Evolutionary conservation across 1,140 invertebrate species (phyloP), one percentile per base, ranked within the genome.

Genomic region (Tetragnatha versicolor): DNA sequence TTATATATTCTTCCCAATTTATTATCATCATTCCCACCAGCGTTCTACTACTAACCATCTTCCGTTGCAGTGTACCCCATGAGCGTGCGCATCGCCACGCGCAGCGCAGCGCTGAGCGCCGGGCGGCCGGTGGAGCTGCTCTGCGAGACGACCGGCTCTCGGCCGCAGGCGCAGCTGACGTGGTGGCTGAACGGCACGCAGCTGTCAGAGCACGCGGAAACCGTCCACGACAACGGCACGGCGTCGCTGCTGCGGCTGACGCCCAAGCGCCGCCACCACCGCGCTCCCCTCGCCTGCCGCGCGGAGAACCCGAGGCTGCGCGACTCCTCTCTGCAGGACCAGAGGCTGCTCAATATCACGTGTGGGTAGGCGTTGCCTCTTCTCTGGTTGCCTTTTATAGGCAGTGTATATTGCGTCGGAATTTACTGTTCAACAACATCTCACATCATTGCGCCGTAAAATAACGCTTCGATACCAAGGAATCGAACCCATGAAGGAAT

Each of bases 161-260:
- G 82, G 29, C 83, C 83, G 1, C 72, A 81, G 6, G 82, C 83
- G 4, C 65, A 65, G 49, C 66, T 83, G 22, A 82, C 79, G 29
- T 83, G 83, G 83, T 79, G 80, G 49, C 68, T 82, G 25, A 80
- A 82, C 51, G 77, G 80, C 42, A 65, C 55, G n/a, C 33, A 58
- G 17, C 53, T 82, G 14, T 49, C 72, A 2, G 45, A 81, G 39
- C 65, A 63, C 73, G 35, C 51, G 17, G 75, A 79, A 65, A 66
- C 63, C 27, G 66, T 72, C 60, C 55, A 66, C 12, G 66, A 65
- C 20, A 81, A 81, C 65, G 22, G 45, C 68, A 81, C 80, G n/a
- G 37, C 53, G n/a, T 79, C 75, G 27, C 42, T 60, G 45, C 68
- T 81, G 2, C 68, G 75, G n/a, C 49, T 81, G 2, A 68, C 27